Conservation (phyloP, 2,113 vertebrate genomes). For the Dendropsophus ebraccatus region DNA sequence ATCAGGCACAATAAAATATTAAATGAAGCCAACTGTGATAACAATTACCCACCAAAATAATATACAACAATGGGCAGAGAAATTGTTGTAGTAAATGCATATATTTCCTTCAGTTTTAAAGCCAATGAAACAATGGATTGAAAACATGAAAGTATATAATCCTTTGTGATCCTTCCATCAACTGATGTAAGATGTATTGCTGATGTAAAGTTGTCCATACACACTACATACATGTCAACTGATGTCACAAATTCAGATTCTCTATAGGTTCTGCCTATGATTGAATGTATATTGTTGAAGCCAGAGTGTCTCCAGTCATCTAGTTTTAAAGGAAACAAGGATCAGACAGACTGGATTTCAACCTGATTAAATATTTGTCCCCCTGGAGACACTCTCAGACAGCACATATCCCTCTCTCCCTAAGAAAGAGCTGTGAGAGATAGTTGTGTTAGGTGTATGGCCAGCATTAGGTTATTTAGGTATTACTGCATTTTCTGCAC, state of each 20-base stretch:
- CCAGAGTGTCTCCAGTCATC: not conserved
- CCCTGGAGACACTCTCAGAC: not conserved
- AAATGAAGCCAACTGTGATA: too few species aligned
- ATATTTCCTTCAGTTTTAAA: not conserved
- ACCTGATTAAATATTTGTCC: not conserved
- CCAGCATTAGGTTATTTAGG: not conserved
- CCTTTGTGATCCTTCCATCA: not conserved
- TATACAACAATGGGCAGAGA: not conserved
- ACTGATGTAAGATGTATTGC: not conserved
- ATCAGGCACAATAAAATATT: not conserved
- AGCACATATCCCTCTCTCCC: not conserved
- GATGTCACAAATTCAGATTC: not conserved
- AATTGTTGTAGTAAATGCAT: not conserved
- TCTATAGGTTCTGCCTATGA: not conserved
- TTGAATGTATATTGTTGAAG: not conserved
- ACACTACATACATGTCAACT: not conserved
- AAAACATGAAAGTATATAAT: not conserved
- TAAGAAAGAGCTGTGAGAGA: not conserved
- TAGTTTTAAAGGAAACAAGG: not conserved
- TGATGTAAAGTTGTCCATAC: not conserved
- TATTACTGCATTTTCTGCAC: too few species aligned
- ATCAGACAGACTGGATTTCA: not conserved
- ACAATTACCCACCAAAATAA: not conserved
- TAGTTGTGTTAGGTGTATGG: not conserved
- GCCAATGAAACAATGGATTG: not conserved